Evolutionary conservation across 2,888 invertebrate genomes (phyloP).

Genomic region (Agonopterix subpropinquella): DNA sequence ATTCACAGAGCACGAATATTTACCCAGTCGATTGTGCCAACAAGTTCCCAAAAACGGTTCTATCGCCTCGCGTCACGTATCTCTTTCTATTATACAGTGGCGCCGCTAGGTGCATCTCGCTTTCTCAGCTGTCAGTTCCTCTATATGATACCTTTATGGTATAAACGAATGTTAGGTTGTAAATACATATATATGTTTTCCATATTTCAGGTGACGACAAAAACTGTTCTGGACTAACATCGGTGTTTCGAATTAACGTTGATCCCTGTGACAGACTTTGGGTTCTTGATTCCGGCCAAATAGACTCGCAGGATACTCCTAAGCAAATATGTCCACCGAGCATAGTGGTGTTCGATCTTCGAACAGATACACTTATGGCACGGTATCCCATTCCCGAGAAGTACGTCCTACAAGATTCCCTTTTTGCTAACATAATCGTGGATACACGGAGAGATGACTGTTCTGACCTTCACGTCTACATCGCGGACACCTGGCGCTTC

Average conservation of each 20-base stretch:
- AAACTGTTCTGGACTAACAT: constrained; percentile 81
- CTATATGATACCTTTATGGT: too few species aligned
- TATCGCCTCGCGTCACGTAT: too few species aligned
- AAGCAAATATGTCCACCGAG: constrained; percentile 84
- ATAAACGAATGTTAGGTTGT: not conserved
- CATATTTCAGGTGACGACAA: constrained; percentile 37
- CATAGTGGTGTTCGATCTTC: constrained; percentile 82
- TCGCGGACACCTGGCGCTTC: constrained; percentile 83
- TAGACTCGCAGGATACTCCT: constrained; percentile 78
- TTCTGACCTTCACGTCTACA: constrained; percentile 78
- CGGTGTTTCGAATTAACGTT: constrained; percentile 84
- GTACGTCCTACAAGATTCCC: constrained; percentile 79
- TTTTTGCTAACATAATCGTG: constrained; percentile 80
- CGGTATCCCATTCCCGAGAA: constrained; percentile 79
- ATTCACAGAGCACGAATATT: too few species aligned
- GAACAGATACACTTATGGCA: constrained; percentile 77
- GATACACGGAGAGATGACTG: constrained; percentile 78
- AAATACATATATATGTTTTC: not conserved
- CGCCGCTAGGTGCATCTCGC: too few species aligned
- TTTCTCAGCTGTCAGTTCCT: too few species aligned
- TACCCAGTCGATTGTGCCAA: too few species aligned
- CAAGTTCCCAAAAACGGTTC: too few species aligned
- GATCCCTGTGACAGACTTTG: constrained; percentile 86
- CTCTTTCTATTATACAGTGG: too few species aligned
- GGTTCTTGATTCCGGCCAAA: constrained; percentile 87